Percentiles rank a stretch among this genome's conserved stretches.
Evolutionary conservation across 1,140 invertebrate species (phyloP).

Genomic region (Chelonus insularis): DNA sequence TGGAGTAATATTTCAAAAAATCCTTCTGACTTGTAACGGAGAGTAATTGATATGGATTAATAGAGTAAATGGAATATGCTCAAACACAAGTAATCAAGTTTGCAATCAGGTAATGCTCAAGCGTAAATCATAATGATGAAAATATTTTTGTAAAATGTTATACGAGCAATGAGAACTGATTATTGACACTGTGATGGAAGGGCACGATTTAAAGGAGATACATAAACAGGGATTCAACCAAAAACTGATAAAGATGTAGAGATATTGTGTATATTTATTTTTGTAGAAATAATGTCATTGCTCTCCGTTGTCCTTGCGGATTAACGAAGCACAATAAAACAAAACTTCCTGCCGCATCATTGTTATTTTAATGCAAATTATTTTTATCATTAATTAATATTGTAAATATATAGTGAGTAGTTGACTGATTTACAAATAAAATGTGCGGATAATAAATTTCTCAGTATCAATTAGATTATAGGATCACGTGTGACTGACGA

Average conservation of each 20-base stretch:
- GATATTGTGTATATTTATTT: constrained; percentile 43
- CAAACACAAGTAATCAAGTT: constrained; percentile 15
- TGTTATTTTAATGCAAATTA: background rate
- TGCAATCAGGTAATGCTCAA: constrained; percentile 35
- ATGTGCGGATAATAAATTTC: too few species aligned
- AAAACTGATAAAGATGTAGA: constrained; percentile 17
- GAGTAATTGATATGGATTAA: constrained; percentile 25
- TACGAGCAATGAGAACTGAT: too few species aligned
- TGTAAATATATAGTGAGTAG: too few species aligned
- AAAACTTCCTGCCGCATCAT: constrained; percentile 11
- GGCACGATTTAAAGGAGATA: too few species aligned
- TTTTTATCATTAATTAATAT: too few species aligned
- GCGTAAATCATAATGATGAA: too few species aligned
- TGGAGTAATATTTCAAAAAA: background rate
- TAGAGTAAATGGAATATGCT: constrained; percentile 1
- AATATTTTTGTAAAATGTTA: too few species aligned
- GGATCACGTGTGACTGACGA: background rate
- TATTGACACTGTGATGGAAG: too few species aligned
- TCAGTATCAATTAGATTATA: too few species aligned
- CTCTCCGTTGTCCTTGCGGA: constrained; percentile 23
- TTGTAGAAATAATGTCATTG: constrained; percentile 43
- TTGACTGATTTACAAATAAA: too few species aligned
- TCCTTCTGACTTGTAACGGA: constrained; percentile 30
- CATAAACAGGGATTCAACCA: constrained; percentile 27
- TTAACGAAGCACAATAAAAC: background rate